Evolutionary conservation across 2,888 invertebrate species (phyloP).

Genomic region (Bruchidius siliquastri): DNA sequence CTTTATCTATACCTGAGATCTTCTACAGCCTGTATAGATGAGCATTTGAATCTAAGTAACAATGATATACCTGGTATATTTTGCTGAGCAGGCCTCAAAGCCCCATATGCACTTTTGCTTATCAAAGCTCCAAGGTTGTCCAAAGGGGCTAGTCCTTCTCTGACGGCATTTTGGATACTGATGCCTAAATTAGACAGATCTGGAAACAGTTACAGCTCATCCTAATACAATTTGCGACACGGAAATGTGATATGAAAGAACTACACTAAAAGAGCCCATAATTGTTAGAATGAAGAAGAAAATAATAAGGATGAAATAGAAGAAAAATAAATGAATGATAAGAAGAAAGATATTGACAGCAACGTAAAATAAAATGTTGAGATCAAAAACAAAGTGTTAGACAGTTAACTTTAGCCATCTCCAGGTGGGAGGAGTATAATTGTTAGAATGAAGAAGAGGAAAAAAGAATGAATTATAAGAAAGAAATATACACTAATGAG

Average conservation of each 20-base stretch:
- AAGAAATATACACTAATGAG: too few species aligned
- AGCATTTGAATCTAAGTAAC: neutral
- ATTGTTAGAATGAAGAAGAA: neutral
- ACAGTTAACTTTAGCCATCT: too few species aligned
- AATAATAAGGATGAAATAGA: neutral
- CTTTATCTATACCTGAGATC: too few species aligned
- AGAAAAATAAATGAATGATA: too few species aligned
- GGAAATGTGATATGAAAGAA: neutral
- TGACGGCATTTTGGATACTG: constrained; percentile 7
- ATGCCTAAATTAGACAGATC: constrained; percentile 11
- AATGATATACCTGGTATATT: neutral
- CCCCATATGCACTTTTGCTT: neutral
- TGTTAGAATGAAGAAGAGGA: too few species aligned
- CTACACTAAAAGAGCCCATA: too few species aligned
- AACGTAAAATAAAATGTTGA: too few species aligned
- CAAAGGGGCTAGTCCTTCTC: constrained; percentile 11
- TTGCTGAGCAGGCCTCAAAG: neutral
- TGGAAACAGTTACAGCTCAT: neutral
- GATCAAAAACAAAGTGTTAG: too few species aligned
- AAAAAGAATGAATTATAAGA: too few species aligned
- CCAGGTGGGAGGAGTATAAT: too few species aligned
- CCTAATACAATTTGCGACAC: neutral
- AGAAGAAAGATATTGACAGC: too few species aligned
- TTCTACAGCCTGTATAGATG: too few species aligned
- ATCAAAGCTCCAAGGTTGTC: constrained; percentile 12